Percentiles rank a stretch among this genome's conserved stretches.
Evolutionary conservation across 37 sponge, comb jelly and placozoan species (phyloP).

Genomic region (Beroe forskalii): DNA sequence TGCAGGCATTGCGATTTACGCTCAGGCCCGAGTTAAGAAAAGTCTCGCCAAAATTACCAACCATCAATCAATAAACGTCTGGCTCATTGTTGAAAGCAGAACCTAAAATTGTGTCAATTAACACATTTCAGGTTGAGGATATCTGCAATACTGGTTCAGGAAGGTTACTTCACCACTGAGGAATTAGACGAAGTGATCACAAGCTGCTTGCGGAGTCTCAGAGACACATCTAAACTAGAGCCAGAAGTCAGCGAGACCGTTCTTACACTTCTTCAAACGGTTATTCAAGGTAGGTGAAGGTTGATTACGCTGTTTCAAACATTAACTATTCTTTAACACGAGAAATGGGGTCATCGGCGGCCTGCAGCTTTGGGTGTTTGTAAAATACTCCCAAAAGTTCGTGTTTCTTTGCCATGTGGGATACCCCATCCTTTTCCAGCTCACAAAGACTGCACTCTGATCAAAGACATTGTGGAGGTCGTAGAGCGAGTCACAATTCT

Average conservation of each 20-base stretch:
- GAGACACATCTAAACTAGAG: neutral
- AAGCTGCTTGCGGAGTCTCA: neutral
- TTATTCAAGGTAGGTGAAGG: neutral
- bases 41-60: too few species aligned
- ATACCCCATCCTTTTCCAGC: neutral
- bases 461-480: neutral
- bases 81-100: too few species aligned
- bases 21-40: too few species aligned
- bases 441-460: neutral
- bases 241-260: neutral
- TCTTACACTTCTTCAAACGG: neutral
- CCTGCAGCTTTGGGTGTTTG: too few species aligned
- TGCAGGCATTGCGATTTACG: too few species aligned
- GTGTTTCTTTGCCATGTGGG: too few species aligned
- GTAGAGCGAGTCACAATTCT: neutral
- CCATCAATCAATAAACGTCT: too few species aligned
- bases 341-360: too few species aligned
- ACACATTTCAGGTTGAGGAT: conserved; percentile 13
- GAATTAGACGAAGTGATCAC: neutral
- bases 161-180: neutral
- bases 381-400: too few species aligned
- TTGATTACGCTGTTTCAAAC: too few species aligned
- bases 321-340: too few species aligned
- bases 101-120: too few species aligned
- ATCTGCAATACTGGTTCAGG: neutral